Conservation (phyloP, 2,888 invertebrate species). For the Synergus itoensis region DNA sequence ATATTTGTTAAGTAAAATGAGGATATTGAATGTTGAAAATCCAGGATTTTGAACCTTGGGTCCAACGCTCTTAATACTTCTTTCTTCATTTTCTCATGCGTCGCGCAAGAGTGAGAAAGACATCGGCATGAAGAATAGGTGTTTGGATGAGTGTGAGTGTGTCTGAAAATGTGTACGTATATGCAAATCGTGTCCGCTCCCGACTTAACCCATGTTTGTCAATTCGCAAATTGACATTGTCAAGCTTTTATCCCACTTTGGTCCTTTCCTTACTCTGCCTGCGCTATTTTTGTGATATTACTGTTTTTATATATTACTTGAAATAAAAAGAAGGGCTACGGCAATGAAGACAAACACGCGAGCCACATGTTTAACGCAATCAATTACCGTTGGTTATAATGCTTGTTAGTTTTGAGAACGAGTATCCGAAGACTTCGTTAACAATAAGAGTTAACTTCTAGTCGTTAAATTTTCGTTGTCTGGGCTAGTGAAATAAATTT, state of each 20-base stretch:
- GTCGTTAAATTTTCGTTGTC: constrained; percentile 31
- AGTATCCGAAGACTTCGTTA: constrained; percentile 19
- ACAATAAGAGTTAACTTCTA: constrained; percentile 35
- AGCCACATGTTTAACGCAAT: constrained; percentile 60
- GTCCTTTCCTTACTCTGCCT: constrained; percentile 73
- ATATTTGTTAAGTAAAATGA: no score
- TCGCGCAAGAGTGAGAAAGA: constrained; percentile 29
- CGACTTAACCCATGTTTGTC: constrained; percentile 59
- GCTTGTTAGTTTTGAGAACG: constrained; percentile 26
- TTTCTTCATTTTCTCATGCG: not conserved
- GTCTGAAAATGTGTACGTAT: constrained; percentile 10
- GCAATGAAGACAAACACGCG: constrained; percentile 49
- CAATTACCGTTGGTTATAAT: constrained; percentile 13
- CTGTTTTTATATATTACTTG: constrained; percentile 74
- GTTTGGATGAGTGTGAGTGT: constrained; percentile 23
- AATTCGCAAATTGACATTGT: constrained; percentile 53
- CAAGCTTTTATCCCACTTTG: constrained; percentile 64
- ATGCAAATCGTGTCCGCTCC: constrained; percentile 65
- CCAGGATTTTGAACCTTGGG: no score
- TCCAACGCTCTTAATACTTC: no score
- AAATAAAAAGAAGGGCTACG: constrained; percentile 52
- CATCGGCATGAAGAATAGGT: not conserved
- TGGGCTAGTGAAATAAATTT: constrained; percentile 33
- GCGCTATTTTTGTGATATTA: constrained; percentile 76
- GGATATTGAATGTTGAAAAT: no score